Conservation (phyloP, 1,140 invertebrate species). For the Caenorhabditis tropicalis region DNA sequence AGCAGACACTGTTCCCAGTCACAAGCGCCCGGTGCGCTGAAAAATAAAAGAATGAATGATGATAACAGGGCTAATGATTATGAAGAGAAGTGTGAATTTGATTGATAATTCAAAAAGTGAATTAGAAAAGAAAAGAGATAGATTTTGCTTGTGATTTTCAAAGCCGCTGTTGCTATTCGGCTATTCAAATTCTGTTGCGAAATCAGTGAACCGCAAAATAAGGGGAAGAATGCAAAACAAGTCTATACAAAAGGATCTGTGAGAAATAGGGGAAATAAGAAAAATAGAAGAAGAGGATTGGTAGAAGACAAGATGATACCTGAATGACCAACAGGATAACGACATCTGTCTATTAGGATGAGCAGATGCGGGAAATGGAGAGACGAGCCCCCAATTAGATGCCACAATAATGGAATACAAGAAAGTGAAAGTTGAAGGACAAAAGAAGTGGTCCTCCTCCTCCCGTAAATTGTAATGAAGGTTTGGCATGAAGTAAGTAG, state of each 20-base stretch:
- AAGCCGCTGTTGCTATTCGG: not conserved
- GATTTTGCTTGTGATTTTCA: not conserved
- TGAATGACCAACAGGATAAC: conserved; percentile 17
- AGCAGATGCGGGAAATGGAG: conserved; percentile 24
- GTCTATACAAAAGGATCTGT: not conserved
- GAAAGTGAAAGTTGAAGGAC: conserved; percentile 33
- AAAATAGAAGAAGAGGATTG: not conserved
- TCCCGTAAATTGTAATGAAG: not conserved
- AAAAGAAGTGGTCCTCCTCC: not conserved
- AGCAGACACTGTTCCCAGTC: conserved; percentile 51
- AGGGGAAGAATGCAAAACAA: not conserved
- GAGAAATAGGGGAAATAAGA: not conserved
- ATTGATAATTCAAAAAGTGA: not conserved
- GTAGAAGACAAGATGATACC: not conserved
- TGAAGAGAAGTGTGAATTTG: conserved; percentile 8
- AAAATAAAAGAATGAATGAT: not conserved
- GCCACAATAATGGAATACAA: conserved; percentile 14
- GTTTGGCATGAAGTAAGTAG: not conserved
- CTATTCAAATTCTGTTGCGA: conserved; percentile 15
- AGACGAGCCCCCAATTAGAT: conserved; percentile 34
- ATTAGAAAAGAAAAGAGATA: not conserved
- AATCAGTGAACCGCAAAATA: conserved; percentile 30
- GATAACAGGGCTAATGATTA: not conserved
- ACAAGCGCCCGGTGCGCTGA: conserved; percentile 46
- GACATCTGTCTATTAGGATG: conserved; percentile 39